These are phyloP conservation scores for Adelges cooleyi DNA, from an alignment of 1,140 invertebrate species.

Conservation along the genomic window DNA sequence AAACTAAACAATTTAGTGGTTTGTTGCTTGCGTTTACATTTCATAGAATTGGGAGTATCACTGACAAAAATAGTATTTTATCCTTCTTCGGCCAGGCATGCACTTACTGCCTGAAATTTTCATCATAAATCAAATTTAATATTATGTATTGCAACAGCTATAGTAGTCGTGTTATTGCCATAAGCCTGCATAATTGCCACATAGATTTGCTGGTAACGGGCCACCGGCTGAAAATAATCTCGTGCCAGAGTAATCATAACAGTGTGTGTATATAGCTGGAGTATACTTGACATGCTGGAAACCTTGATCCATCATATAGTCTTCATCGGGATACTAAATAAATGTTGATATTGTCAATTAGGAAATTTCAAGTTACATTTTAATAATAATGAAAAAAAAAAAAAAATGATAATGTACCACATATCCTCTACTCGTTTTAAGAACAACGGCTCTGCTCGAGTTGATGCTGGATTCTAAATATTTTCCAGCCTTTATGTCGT, in stretches of 20 bases:
- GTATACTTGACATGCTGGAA: conserved; percentile 75
- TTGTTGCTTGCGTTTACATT: too few relatives aligned
- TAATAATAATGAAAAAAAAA: neutral
- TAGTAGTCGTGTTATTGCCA: conserved; percentile 59
- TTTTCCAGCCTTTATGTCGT: conserved; percentile 79
- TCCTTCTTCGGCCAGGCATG: too few relatives aligned
- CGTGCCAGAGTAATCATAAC: conserved; percentile 83
- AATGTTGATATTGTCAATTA: neutral
- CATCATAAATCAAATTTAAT: too few relatives aligned
- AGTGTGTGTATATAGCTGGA: conserved; percentile 91
- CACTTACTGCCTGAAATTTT: too few relatives aligned
- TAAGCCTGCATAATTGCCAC: conserved; percentile 70
- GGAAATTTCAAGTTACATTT: neutral
- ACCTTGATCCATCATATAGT: conserved; percentile 52
- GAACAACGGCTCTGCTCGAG: conserved; percentile 71
- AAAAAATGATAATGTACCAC: conserved; percentile 44
- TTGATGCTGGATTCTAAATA: conserved; percentile 84
- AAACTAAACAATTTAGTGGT: too few relatives aligned
- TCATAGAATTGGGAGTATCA: too few relatives aligned
- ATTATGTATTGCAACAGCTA: too few relatives aligned
- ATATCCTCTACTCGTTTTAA: conserved; percentile 80
- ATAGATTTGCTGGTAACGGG: conserved; percentile 75
- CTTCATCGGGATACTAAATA: conserved; percentile 67
- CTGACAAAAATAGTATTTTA: too few relatives aligned
- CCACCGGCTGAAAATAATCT: conserved; percentile 87